Conservation (phyloP, 1,140 invertebrate genomes). For the Drosophila equinoxialis region DNA sequence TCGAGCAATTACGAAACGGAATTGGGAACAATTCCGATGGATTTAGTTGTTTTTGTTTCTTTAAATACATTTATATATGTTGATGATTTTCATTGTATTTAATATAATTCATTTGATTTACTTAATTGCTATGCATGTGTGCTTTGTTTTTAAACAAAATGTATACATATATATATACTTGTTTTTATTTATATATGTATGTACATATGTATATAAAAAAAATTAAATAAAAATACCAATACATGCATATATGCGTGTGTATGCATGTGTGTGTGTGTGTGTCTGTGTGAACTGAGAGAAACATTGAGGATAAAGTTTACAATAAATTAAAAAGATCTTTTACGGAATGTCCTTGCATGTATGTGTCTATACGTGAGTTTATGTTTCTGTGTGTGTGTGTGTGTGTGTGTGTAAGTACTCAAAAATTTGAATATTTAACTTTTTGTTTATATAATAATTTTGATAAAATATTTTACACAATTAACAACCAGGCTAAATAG, state of each 20-base stretch:
- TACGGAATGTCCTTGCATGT: constrained; percentile 59
- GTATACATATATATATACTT: constrained; percentile 28
- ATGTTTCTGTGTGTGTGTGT: constrained; percentile 12
- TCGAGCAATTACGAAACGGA: constrained; percentile 6
- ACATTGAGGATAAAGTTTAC: constrained; percentile 34
- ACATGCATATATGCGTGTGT: constrained; percentile 17
- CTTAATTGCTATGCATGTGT: constrained; percentile 62
- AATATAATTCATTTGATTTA: constrained; percentile 64
- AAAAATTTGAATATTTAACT: constrained; percentile 48
- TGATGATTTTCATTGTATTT: constrained; percentile 37
- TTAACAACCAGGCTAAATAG: constrained; percentile 59
- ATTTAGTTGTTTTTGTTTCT: constrained; percentile 32
- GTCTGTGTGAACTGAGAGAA: constrained; percentile 25
- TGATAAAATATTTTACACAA: constrained; percentile 48
- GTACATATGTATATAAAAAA: constrained; percentile 14
- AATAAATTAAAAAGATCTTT: constrained; percentile 15
- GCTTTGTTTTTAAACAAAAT: constrained; percentile 41
- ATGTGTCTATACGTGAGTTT: constrained; percentile 16
- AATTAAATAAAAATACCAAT: not conserved
- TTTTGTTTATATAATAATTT: constrained; percentile 35
- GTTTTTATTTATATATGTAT: constrained; percentile 20
- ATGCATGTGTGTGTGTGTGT: constrained; percentile 8
- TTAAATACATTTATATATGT: constrained; percentile 63
- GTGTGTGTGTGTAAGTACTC: constrained; percentile 47
- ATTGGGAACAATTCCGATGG: not conserved